Conservation (phyloP, 2,888 invertebrate genomes). For the Corbicula japonica region DNA sequence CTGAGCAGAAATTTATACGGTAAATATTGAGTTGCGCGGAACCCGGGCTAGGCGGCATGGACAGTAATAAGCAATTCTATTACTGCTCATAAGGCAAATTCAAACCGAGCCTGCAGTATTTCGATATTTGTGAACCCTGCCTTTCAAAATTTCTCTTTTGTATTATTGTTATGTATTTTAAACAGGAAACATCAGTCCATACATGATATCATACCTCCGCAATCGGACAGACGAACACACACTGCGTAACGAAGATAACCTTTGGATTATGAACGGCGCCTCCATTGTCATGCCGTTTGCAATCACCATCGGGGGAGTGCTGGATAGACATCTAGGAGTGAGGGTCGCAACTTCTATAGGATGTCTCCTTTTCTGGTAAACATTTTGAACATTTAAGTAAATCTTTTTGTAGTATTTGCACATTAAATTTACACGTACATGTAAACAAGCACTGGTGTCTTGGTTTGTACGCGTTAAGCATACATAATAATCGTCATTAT, state of each 20-base stretch:
- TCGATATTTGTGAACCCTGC: too few species aligned
- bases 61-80: too few species aligned
- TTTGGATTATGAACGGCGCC: constrained; percentile 78
- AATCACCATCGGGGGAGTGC: constrained; percentile 82
- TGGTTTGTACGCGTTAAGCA: background rate
- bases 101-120: too few species aligned
- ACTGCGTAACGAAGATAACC: constrained; percentile 69
- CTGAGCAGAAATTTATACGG: too few species aligned
- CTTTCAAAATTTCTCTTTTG: background rate
- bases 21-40: too few species aligned
- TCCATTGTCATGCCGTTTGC: constrained; percentile 78
- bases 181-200: constrained; percentile 53
- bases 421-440: background rate
- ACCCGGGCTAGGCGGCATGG: too few species aligned
- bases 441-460: background rate
- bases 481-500: background rate
- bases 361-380: constrained; percentile 79
- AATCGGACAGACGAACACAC: constrained; percentile 42
- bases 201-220: constrained; percentile 54
- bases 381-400: too few species aligned
- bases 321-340: constrained; percentile 80
- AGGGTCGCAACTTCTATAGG: constrained; percentile 80
- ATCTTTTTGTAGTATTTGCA: too few species aligned
- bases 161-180: background rate
- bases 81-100: too few species aligned